phyloP scores from a whole-genome alignment of 2,888 invertebrate species.

The Acrobasis suavella region DNA sequence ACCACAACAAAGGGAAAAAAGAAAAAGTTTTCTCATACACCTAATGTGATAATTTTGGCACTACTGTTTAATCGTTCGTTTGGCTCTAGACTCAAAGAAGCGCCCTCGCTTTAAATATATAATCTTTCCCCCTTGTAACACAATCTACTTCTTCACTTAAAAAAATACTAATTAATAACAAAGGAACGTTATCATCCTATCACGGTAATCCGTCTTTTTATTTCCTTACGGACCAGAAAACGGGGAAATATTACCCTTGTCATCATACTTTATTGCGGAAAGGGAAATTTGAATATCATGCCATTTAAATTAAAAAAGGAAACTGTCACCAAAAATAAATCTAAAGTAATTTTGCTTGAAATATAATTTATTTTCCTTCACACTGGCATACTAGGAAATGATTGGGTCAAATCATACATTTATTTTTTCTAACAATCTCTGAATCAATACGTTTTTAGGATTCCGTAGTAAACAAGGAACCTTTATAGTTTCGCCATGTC shows the following conservation, averaged over 20 bases:
- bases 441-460: too few species aligned
- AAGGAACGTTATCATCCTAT: not conserved
- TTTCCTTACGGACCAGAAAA: conserved; percentile 6
- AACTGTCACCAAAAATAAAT: conserved; percentile 9
- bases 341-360: not conserved
- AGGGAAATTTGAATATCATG: conserved; percentile 17
- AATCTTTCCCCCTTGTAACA: too few species aligned
- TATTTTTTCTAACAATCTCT: too few species aligned
- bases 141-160: not conserved
- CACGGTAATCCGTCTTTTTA: conserved; percentile 3
- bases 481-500: too few species aligned
- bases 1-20: too few species aligned
- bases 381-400: not conserved
- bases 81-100: too few species aligned
- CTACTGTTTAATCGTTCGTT: too few species aligned
- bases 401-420: too few species aligned
- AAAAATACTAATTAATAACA: not conserved
- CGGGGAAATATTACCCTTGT: conserved; percentile 18
- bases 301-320: conserved; percentile 15
- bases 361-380: not conserved
- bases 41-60: too few species aligned
- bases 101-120: too few species aligned
- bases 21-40: too few species aligned
- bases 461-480: too few species aligned
- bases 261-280: conserved; percentile 16